Percentiles rank a stretch among this genome's conserved stretches.
These are phyloP conservation scores for Crax fasciolata DNA, from an alignment of 2,797 vertebrate genomes.

Conservation along the genomic window DNA sequence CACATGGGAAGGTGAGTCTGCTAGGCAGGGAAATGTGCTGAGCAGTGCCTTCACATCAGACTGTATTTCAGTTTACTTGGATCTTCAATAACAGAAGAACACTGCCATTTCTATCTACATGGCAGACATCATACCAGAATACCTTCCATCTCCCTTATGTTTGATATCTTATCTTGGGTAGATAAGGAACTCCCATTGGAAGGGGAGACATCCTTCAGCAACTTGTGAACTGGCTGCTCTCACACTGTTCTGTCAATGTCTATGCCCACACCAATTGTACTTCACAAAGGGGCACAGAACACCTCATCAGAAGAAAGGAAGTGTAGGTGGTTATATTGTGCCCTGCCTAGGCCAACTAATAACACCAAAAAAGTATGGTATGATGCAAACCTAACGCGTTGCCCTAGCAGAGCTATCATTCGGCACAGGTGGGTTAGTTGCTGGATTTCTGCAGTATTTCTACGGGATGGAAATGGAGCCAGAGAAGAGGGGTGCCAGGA, in stretches of 20 bases:
- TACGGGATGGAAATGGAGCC: neutral
- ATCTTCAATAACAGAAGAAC: neutral
- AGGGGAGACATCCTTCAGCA: neutral
- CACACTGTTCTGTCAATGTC: neutral
- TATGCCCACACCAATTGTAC: neutral
- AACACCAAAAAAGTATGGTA: neutral
- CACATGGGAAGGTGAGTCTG: neutral
- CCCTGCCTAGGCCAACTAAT: neutral
- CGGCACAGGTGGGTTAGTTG: neutral
- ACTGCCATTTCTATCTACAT: neutral
- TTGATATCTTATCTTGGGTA: neutral
- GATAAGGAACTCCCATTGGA: neutral
- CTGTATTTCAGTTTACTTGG: neutral
- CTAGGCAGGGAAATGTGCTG: neutral
- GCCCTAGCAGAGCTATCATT: neutral
- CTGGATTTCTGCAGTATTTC: neutral
- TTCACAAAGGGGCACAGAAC: neutral
- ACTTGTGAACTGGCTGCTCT: constrained; percentile 27
- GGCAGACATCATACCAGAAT: neutral
- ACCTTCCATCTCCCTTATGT: neutral
- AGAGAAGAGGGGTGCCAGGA: neutral
- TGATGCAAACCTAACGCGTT: neutral
- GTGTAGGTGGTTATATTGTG: neutral
- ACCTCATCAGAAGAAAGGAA: neutral
- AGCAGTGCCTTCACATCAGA: neutral